Evolutionary conservation across 2,113 vertebrate species (phyloP), one percentile per base, ranked within the genome.

Genomic region (Grallaria varia): DNA sequence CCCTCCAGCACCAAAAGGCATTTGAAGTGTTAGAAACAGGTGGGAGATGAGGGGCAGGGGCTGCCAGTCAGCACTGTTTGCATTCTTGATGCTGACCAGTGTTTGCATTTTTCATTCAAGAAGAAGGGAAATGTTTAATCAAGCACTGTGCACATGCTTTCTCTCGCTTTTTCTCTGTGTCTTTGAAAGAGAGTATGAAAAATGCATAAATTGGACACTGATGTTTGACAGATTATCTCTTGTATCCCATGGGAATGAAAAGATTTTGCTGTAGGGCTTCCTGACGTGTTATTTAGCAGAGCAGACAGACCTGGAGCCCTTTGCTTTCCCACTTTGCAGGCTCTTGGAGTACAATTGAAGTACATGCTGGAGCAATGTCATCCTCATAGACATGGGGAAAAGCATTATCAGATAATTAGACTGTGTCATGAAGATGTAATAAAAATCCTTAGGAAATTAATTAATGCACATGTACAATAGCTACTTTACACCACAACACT

Each of bases 381-480:
- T 87, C 96, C 90, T 69, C 74, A 16, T 79, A 83, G 87, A 68
- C 88, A 82, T 73, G 40, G 88, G 49, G 71, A 93, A 97, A 94
- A 87, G 89, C 91, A 93, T 95, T 96, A 96, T 96, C 97, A 96
- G 95, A 96, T 97, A 97, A 97, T 97, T 95, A 96, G 96, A 53
- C 92, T 78, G 93, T 97, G 95, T 97, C 96, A 95, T 80, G 82
- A 91, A 94, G 96, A 93, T 94, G 96, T 94, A 98, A 96, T 81
- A 97, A 97, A 97, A 97, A 96, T 96, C 97, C 97, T 95, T 88
- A 90, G 95, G 95, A 98, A 98, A 97, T 98, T 98, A 98, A 98
- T 98, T 98, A 97, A 96, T 95, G 91, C 79, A 95, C 88, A 80
- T 76, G 96, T 97, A 97, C 94, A 97, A 92, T 94, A 95, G 94